Conservation (phyloP, 2,797 vertebrate genomes). For the Chrosomus eos region DNA sequence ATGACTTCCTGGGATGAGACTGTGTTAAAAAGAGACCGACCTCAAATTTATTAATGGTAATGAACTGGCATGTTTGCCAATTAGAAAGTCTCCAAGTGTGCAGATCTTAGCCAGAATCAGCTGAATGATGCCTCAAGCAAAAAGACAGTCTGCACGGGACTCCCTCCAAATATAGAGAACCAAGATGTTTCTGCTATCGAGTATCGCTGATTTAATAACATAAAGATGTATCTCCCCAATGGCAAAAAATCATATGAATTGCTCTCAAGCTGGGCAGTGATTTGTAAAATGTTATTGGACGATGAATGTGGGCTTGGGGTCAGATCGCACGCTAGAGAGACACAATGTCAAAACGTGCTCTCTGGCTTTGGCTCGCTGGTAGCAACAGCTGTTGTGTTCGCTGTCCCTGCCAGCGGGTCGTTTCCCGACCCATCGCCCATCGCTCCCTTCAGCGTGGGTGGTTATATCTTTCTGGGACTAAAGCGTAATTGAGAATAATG, state of each 20-base stretch:
- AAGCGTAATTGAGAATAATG: slow-evolving; percentile 75
- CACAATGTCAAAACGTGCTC: slow-evolving; percentile 52
- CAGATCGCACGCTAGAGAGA: slow-evolving; percentile 7
- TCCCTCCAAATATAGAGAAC: background rate
- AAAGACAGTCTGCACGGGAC: background rate
- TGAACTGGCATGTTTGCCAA: background rate
- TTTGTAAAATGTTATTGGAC: slow-evolving; percentile 52
- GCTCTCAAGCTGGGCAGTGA: slow-evolving; percentile 47
- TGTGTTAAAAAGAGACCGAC: background rate
- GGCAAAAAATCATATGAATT: slow-evolving; percentile 49
- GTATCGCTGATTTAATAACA: slow-evolving; percentile 49
- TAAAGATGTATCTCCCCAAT: slow-evolving; percentile 54
- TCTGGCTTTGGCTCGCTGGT: slow-evolving; percentile 60
- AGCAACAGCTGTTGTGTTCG: slow-evolving; percentile 68
- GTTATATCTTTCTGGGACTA: slow-evolving; percentile 73
- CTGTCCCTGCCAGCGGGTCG: slow-evolving; percentile 61
- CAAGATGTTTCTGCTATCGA: background rate
- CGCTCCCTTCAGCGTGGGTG: slow-evolving; percentile 57
- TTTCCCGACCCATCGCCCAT: slow-evolving; percentile 53
- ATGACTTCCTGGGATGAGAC: too few relatives aligned
- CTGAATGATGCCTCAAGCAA: background rate
- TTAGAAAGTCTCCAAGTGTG: background rate
- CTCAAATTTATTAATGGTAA: background rate
- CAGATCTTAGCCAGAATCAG: background rate
- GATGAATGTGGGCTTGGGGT: background rate